Evolutionary conservation across 2,888 invertebrate genomes (phyloP), one percentile per base, ranked within the genome.

Genomic region (Eueremaeus valkanovi): DNA sequence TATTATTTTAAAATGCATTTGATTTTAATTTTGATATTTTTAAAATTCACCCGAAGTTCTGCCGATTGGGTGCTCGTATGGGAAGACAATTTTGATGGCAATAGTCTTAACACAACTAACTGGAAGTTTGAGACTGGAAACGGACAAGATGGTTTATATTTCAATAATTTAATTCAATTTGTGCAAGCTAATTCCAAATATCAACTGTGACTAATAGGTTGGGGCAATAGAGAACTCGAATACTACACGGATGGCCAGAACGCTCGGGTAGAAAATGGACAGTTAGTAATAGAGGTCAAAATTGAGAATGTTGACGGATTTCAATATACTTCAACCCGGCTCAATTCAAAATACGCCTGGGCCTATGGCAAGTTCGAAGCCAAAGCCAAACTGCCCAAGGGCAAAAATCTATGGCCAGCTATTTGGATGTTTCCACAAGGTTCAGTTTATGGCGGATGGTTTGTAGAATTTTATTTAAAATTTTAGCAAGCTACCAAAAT

Each of bases 401-500:
- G 90, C 21, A 90, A 90, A 82, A 90, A 90, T 90, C 81, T 90
- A 9, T 90, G 89, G 87, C 87, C 87, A 74, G 82, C 90, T 36
- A 87, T 90, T 79, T 90, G 90, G 90, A 81, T 90, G 80, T 88
- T 90, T 80, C 90, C 92, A 0, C 83, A 85, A 9, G 85, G 87
- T 72, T 86, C 86, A 51, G 83, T 85, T 0, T 90, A 90, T 81
- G 89, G 90, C 0, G 82, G 84, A 0, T 90, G 90, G 90, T 58
- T 40, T 21, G 45, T 13, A 5, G 11, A 8, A 8, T 8, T 8
- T 36, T 5, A 8, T 8, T 8, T 8, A 8, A 36, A n/a, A n/a
- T n/a, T n/a, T n/a, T n/a, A n/a, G n/a, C n/a, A n/a, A n/a, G n/a
- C n/a, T n/a, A n/a, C n/a, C n/a, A n/a, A n/a, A n/a, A n/a, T n/a